Base-by-base conservation (phyloP, 2,113 vertebrate genomes). In the Sardina pilchardus region DNA sequence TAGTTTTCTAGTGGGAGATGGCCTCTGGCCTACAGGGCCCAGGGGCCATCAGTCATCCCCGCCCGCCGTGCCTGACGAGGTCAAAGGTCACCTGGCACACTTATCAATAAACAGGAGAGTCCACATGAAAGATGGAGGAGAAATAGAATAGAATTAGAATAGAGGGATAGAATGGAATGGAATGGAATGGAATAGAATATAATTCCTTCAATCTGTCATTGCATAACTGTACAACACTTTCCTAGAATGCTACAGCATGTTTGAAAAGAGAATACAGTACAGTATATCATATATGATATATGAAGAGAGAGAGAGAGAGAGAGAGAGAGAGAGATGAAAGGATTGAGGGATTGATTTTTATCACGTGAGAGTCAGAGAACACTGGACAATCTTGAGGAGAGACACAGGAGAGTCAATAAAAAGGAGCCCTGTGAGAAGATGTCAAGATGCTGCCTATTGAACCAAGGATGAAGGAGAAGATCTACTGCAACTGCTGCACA, bases 1-100 rank as follows among this genome's bases (percentile, higher is more conserved):
- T n/a, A 43, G 59, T 45, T 26, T 84, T 90, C 90, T 84, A 82
- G 4, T 10, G 86, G 84, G 90, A 44, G 53, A 2, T 85, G n/a
- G 90, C 89, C 89, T 87, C 80, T 88, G 86, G 88, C 89, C 56
- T 48, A 9, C 17, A 71, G 63, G 21, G 47, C 81, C 81, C 84
- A 78, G 17, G 80, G 81, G 56, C 26, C 56, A 87, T 86, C 89
- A 84, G 86, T 82, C 85, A 86, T 67, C 42, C 82, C 82, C 21
- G 80, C 67, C 86, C 45, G 84, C 82, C 63, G 85, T 82, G 75
- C 81, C 78, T 36, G 19, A 50, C 47, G 48, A 34, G 85, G 85
- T 85, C 84, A 87, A 80, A 87, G 87, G 86, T 91, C 80, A 86
- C 71, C 71, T 4, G 26, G 44, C 19, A 81, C 30, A 30, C 84